phyloP scores from a whole-genome alignment of 2,888 invertebrate species.

The Mythimna ferrago region DNA sequence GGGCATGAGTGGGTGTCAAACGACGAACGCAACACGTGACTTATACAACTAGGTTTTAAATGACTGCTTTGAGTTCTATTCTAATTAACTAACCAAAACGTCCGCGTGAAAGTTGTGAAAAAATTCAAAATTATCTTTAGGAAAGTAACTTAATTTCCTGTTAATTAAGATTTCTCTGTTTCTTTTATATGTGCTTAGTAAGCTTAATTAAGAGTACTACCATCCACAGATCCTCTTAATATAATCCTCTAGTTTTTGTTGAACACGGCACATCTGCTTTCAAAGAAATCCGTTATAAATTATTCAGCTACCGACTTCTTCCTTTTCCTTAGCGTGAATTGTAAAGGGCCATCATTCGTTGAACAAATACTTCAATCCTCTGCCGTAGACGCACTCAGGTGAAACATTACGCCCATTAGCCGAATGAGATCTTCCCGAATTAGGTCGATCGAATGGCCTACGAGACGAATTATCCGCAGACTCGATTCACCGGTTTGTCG shows the following conservation, averaged over 20 bases:
- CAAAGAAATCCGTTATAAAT: conserved; percentile 56
- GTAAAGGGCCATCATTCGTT: conserved; percentile 66
- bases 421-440: conserved; percentile 80
- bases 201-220: neutral
- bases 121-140: neutral
- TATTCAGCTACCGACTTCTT: conserved; percentile 60
- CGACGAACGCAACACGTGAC: neutral
- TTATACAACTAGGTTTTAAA: neutral
- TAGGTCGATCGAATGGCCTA: conserved; percentile 82
- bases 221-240: conserved; percentile 9
- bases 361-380: conserved; percentile 72
- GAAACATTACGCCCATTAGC: conserved; percentile 82
- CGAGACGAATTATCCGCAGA: conserved; percentile 80
- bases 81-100: neutral
- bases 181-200: neutral
- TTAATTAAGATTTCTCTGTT: neutral
- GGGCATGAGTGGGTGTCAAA: neutral
- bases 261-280: conserved; percentile 49
- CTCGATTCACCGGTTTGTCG: conserved; percentile 76
- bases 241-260: conserved; percentile 9
- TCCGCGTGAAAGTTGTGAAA: neutral
- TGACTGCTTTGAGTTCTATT: neutral
- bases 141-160: neutral
- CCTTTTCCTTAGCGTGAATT: conserved; percentile 59
- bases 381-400: conserved; percentile 78